Evolutionary conservation across 2,797 vertebrate species (phyloP).

Genomic region (Fistularia commersonii): DNA sequence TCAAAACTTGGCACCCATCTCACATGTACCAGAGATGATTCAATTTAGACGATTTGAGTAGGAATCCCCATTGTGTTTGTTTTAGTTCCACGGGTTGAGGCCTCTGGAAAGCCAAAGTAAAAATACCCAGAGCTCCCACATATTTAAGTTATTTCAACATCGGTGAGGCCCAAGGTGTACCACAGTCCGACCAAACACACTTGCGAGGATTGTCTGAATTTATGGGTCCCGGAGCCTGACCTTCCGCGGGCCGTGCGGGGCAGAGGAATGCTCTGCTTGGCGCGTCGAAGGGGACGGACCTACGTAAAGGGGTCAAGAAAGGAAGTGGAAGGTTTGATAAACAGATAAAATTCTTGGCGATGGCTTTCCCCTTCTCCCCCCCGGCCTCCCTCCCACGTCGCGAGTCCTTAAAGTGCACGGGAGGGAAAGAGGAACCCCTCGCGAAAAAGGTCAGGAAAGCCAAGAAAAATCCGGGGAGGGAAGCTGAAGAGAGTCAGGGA

Average conservation of each 20-base stretch:
- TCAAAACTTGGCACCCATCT: constrained; percentile 44
- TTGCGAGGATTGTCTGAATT: constrained; percentile 32
- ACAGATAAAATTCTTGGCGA: constrained; percentile 23
- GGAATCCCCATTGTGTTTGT: constrained; percentile 58
- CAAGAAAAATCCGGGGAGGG: constrained; percentile 22
- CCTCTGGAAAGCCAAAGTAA: constrained; percentile 49
- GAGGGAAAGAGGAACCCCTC: constrained; percentile 42
- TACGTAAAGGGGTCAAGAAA: constrained; percentile 9
- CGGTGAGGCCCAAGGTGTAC: constrained; percentile 46
- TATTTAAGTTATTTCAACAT: constrained; percentile 53
- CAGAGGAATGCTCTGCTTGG: constrained; percentile 11
- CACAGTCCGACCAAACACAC: constrained; percentile 48
- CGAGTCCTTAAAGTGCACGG: constrained; percentile 49
- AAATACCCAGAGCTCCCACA: constrained; percentile 49
- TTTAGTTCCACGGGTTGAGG: constrained; percentile 49
- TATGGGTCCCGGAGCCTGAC: constrained; percentile 36
- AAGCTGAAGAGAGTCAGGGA: constrained; percentile 15
- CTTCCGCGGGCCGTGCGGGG: constrained; percentile 21
- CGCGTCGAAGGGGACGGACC: constrained; percentile 6
- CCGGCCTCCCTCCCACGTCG: constrained; percentile 39
- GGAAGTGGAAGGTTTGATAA: constrained; percentile 18
- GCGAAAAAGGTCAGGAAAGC: constrained; percentile 52
- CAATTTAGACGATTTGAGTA: constrained; percentile 45
- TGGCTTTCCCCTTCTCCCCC: constrained; percentile 44
- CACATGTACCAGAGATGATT: constrained; percentile 42